Base-by-base conservation (phyloP, 2,888 invertebrate genomes). In the Invenusta paracnida region DNA sequence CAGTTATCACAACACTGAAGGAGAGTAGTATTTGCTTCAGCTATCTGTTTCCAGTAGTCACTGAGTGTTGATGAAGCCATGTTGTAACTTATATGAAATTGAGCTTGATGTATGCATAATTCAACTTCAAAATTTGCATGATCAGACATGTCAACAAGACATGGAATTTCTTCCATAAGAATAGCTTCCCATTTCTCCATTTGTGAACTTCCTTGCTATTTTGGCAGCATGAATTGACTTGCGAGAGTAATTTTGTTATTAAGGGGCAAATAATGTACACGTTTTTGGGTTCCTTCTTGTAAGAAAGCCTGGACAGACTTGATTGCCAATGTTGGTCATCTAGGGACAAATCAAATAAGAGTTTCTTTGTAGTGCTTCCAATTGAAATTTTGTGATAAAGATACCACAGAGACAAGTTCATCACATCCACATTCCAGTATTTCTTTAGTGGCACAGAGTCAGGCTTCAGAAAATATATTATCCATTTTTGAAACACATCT, bases 341-440 rank as follows among this genome's bases (percentile, higher is more conserved):
- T 73, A 23, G 73, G 73, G 11, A 73, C 73, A 73, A 23, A 73
- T 73, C 73, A 73, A 73, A 73, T 23, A 73, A 23, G 5, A 73
- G 73, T 73, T 73, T 73, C 73, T 73, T 73, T 73, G 11, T 5
- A n/a, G 73, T 73, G 27, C 23, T 73, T 23, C 73, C 73, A 73
- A 73, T 73, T 73, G 73, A 73, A 73, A 73, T 13, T 73, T 23
- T 73, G 73, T 73, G 73, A 23, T 73, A 73, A 73, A 23, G 73
- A 73, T 73, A 73, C 73, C 73, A 73, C 73, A 73, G 73, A 73
- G 73, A 73, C 27, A 73, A 73, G 73, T 73, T 23, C 73, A 73
- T 73, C 23, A 73, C 73, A 73, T 73, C 73, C 27, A 73, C 73
- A 25, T 73, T 73, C 73, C 73, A 73, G 25, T 23, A 73, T 73